These are phyloP conservation scores for Phoeniculus purpureus DNA, from an alignment of 2,797 vertebrate genomes.

Conservation along the genomic window DNA sequence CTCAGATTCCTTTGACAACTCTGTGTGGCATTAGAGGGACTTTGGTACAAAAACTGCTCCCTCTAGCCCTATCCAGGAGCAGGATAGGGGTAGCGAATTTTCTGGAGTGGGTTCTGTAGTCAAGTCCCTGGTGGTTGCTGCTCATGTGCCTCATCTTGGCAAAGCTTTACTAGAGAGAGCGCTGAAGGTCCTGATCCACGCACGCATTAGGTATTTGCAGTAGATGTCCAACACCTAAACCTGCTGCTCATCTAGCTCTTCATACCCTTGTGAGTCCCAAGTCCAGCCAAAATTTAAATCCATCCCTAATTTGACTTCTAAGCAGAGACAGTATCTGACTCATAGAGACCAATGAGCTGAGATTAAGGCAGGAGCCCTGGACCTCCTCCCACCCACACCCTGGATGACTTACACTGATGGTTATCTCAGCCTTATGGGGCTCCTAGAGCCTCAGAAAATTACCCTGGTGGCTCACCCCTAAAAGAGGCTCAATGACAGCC, in stretches of 20 bases:
- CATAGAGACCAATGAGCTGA: neutral
- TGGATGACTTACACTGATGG: slow-evolving; percentile 6
- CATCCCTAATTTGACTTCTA: neutral
- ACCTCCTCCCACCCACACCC: slow-evolving; percentile 48
- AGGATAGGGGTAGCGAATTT: neutral
- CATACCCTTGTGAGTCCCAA: neutral
- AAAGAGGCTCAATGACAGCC: neutral
- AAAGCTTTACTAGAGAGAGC: neutral
- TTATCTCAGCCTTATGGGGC: neutral
- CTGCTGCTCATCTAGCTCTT: neutral
- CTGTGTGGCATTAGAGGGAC: neutral
- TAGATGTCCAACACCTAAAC: neutral
- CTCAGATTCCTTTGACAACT: neutral
- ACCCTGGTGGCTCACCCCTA: neutral
- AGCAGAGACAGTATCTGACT: neutral
- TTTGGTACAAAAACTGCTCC: neutral
- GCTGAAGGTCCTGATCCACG: neutral
- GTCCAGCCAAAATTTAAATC: neutral
- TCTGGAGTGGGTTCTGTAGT: neutral
- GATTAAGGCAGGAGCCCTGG: slow-evolving; percentile 20
- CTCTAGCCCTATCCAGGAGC: neutral
- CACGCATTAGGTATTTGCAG: neutral
- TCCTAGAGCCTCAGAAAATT: slow-evolving; percentile 37
- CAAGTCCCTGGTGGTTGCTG: neutral
- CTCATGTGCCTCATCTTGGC: neutral